phyloP scores from a whole-genome alignment of 2,888 invertebrate genomes.

The Patella pellucida region DNA sequence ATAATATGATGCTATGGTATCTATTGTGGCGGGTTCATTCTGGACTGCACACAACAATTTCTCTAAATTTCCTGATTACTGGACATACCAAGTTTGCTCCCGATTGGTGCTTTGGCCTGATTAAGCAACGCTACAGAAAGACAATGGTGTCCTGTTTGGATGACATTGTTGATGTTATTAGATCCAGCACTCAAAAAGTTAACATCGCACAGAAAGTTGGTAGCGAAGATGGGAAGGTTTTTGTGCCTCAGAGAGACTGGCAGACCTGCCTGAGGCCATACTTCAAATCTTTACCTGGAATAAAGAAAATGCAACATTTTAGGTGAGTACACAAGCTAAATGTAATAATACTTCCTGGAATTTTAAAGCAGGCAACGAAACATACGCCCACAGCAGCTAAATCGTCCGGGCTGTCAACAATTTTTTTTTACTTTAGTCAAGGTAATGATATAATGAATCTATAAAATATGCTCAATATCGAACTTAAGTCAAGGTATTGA shows the following conservation, averaged over 20 bases:
- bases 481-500: too few relatives aligned
- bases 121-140: conserved; percentile 24
- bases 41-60: conserved; percentile 12
- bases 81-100: conserved; percentile 36
- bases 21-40: conserved; percentile 19
- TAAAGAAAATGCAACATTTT: too few relatives aligned
- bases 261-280: neutral
- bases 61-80: conserved; percentile 27
- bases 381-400: too few relatives aligned
- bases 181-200: conserved; percentile 23
- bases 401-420: too few relatives aligned
- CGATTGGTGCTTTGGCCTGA: conserved; percentile 13
- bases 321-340: too few relatives aligned
- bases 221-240: conserved; percentile 17
- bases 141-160: conserved; percentile 23
- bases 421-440: too few relatives aligned
- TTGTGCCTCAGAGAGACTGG: conserved; percentile 16
- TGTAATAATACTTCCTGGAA: too few relatives aligned
- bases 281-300: neutral
- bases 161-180: conserved; percentile 26
- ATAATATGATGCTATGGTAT: conserved; percentile 26
- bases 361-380: too few relatives aligned
- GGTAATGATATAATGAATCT: too few relatives aligned
- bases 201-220: conserved; percentile 33
- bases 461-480: too few relatives aligned